Evolutionary conservation across 2,888 invertebrate species (phyloP), one percentile per base, ranked within the genome.

Genomic region (Tanytarsus gracilentus): DNA sequence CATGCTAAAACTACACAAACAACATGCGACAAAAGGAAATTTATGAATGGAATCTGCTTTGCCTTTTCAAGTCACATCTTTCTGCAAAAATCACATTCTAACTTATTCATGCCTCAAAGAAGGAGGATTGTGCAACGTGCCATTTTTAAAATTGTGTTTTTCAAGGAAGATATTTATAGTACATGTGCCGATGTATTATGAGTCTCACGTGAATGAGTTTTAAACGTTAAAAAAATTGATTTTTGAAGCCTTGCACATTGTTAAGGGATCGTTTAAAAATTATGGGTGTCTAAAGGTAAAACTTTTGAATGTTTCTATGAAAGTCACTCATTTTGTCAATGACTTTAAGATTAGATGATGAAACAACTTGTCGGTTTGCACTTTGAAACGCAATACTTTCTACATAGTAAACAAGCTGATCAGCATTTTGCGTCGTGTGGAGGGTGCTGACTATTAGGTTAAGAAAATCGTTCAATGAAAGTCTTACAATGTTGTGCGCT

Each of bases 121-220:
- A 44, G 21, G 21, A 44, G 21, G 21, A 21, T 44, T 49, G 25
- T 49, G 49, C 27, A 49, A 49, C 49, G 49, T 49, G 49, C 27
- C 49, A 26, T 49, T 49, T 14, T 25, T 26, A 27, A 25, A 49
- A 49, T 49, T 18, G 16, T 16, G 7, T 44, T 44, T 18, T 30
- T n/a, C n/a, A 44, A 44, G 27, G n/a, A 18, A 49, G 27, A 49
- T 49, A 49, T 49, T 49, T 49, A 49, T 49, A 49, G 26, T 23
- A 9, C 44, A 23, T 44, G 23, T 44, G 18, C 18, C 44, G 23
- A 33, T 23, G 44, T 23, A n/a, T n/a, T n/a, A n/a, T n/a, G 44
- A 23, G 44, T n/a, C 23, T 44, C 44, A 44, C 44, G 44, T 44
- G 44, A 44, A 7, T 11, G 23, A 44, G 9, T 40, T 16, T 40